Conservation (phyloP, 2,888 invertebrate genomes). For the Erynnis tages region DNA sequence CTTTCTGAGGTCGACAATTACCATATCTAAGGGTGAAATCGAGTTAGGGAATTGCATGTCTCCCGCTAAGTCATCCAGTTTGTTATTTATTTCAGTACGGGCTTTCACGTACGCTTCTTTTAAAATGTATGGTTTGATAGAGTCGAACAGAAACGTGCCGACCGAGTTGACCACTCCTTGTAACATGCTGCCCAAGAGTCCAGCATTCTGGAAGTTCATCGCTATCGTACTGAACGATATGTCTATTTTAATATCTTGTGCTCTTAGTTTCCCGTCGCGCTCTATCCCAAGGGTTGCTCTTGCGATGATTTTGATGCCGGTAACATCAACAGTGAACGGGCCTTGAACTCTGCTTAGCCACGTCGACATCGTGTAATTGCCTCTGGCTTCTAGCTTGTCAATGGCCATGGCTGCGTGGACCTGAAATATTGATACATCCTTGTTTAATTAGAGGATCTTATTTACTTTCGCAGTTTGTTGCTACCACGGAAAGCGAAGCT, state of each 20-base stretch:
- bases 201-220: constrained; percentile 91
- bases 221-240: constrained; percentile 87
- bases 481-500: no score
- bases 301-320: constrained; percentile 85
- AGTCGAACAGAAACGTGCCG: constrained; percentile 91
- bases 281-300: constrained; percentile 87
- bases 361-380: constrained; percentile 87
- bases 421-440: constrained; percentile 64
- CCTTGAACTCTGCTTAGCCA: constrained; percentile 87
- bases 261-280: constrained; percentile 87
- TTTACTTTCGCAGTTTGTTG: no score
- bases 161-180: constrained; percentile 91
- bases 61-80: constrained; percentile 85
- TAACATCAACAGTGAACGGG: constrained; percentile 89
- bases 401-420: constrained; percentile 87
- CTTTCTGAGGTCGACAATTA: constrained; percentile 87
- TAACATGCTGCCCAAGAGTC: constrained; percentile 86
- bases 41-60: constrained; percentile 90
- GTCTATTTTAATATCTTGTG: constrained; percentile 90
- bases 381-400: constrained; percentile 85
- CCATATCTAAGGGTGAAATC: constrained; percentile 92
- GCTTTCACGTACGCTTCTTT: constrained; percentile 89
- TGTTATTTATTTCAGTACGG: constrained; percentile 86
- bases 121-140: constrained; percentile 92
- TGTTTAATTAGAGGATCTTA: no score